Evolutionary conservation across 2,888 invertebrate species (phyloP), one percentile per base, ranked within the genome.

Genomic region (Carterocephalus palaemon): DNA sequence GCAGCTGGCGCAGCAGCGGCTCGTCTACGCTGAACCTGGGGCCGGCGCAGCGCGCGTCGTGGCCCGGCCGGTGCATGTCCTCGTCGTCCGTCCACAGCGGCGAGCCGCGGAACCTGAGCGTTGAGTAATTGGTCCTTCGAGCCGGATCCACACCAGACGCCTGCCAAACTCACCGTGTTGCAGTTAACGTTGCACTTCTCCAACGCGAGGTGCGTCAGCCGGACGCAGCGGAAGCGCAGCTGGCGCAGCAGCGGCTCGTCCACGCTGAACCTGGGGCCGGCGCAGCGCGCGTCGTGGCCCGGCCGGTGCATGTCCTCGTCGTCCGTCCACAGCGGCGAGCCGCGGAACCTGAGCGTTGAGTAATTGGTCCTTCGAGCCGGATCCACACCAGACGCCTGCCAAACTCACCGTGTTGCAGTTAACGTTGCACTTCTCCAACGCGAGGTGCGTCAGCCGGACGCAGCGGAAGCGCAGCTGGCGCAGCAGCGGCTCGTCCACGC

Each of bases 101-200:
- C 0, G 52, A 40, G 2, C 58, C 57, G 17, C 56, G 54, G 32
- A 47, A 56, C 4, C 66, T 67, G 42, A 1, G 5, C 6, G 17
- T 13, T 12, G 15, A 20, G 17, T 8, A 19, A 29, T 2, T n/a
- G n/a, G n/a, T n/a, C n/a, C n/a, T n/a, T n/a, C n/a, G n/a, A n/a
- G n/a, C n/a, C n/a, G n/a, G n/a, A n/a, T n/a, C n/a, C n/a, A n/a
- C n/a, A n/a, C n/a, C n/a, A n/a, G n/a, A n/a, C n/a, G n/a, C n/a
- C n/a, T n/a, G n/a, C n/a, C n/a, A 20, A 6, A 70, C 73, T 71
- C 49, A 89, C 89, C 47, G 67, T 70, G 7, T 66, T 67, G 41
- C 80, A 85, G 57, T 89, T 77, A 12, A 90, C 77, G 45, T 85
- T 78, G 61, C 87, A 89, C 48, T 88, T 77, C 45, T 89, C 89